These are phyloP conservation scores for Menura novaehollandiae DNA, from an alignment of 2,113 vertebrate species.

Conservation along the genomic window DNA sequence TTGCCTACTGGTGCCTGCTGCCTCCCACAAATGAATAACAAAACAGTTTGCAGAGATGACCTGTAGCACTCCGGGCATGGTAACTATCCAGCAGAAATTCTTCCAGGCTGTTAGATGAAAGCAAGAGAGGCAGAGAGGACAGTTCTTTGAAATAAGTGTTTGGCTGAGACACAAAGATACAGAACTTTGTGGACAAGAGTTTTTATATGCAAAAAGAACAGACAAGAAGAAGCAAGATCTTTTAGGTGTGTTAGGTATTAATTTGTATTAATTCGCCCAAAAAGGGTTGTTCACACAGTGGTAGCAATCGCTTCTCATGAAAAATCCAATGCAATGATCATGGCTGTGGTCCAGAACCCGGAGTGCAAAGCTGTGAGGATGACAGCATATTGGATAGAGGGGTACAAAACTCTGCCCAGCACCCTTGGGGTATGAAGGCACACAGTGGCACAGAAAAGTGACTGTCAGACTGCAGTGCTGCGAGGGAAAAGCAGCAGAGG, in stretches of 20 bases:
- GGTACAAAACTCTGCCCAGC: not conserved
- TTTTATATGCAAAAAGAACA: not conserved
- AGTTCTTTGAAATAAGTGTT: not conserved
- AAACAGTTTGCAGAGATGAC: not conserved
- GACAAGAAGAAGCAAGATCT: not conserved
- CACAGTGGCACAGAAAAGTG: not conserved
- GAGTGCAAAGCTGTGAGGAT: not conserved
- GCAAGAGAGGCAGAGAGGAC: not conserved
- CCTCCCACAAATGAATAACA: not conserved
- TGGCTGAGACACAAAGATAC: not conserved
- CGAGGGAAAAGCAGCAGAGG: not conserved
- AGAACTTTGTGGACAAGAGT: not conserved
- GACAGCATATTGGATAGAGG: not conserved
- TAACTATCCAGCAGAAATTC: not conserved
- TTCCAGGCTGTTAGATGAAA: not conserved
- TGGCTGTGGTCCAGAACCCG: not conserved
- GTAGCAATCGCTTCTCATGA: not conserved
- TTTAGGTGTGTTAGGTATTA: not conserved
- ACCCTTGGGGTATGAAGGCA: not conserved
- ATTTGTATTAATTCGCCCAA: not conserved
- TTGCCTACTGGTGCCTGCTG: not conserved
- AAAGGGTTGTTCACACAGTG: not conserved
- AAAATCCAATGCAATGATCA: not conserved
- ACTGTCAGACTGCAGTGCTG: rapidly evolving
- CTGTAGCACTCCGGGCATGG: not conserved